Conservation (phyloP, 1,140 invertebrate species). For the Babylonia areolata region DNA sequence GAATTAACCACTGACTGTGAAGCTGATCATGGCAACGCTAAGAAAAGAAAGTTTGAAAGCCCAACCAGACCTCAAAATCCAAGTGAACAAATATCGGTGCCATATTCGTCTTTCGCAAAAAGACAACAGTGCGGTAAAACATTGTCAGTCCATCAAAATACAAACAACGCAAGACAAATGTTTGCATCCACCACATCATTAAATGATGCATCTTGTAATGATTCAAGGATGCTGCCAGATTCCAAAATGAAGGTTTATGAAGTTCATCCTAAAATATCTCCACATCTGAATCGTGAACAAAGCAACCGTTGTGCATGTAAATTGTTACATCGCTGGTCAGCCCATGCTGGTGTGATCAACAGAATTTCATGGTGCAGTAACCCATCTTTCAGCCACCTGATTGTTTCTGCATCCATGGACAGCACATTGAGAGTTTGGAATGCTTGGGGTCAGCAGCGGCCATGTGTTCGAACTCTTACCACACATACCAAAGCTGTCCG, state of each 20-base stretch:
- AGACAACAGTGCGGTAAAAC: not conserved
- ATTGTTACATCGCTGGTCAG: slow-evolving; percentile 44
- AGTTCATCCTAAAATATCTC: slow-evolving; percentile 64
- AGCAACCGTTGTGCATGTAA: slow-evolving; percentile 47
- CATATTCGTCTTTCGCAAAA: not conserved
- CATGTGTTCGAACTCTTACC: slow-evolving; percentile 53
- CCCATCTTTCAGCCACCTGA: slow-evolving; percentile 72
- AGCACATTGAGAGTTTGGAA: slow-evolving; percentile 70
- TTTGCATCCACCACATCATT: not conserved
- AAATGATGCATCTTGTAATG: not conserved
- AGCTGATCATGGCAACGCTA: not conserved
- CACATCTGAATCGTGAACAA: slow-evolving; percentile 48
- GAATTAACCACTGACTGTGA: slow-evolving; percentile 40
- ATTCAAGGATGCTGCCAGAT: not conserved
- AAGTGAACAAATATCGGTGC: not conserved
- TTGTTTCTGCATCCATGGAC: slow-evolving; percentile 68
- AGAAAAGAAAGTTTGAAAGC: slow-evolving; percentile 20
- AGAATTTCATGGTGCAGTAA: slow-evolving; percentile 66
- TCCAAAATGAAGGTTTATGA: slow-evolving; percentile 55
- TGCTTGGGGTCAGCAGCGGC: slow-evolving; percentile 61
- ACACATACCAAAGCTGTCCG: slow-evolving; percentile 67
- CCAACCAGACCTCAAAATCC: not conserved
- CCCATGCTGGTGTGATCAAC: slow-evolving; percentile 60
- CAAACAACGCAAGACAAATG: not conserved
- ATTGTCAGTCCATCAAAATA: not conserved